phyloP scores from a whole-genome alignment of 2,888 invertebrate genomes.

The Melinaea menophilus region DNA sequence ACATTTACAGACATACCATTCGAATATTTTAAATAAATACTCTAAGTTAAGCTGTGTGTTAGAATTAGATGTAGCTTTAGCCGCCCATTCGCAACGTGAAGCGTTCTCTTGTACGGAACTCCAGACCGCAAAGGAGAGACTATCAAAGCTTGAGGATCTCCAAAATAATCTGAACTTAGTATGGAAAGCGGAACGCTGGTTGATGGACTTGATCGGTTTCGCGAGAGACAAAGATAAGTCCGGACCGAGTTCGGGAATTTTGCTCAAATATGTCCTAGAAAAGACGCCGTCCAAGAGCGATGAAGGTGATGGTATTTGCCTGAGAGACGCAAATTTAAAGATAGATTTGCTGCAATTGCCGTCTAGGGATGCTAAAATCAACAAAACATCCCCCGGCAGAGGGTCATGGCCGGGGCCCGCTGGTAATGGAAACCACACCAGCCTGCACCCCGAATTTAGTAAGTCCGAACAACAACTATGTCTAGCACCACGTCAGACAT shows the following conservation, averaged over 20 bases:
- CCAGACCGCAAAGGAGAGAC: conserved; percentile 89
- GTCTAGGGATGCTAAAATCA: conserved; percentile 84
- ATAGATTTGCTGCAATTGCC: conserved; percentile 81
- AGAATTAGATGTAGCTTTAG: conserved; percentile 93
- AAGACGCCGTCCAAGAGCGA: conserved; percentile 50
- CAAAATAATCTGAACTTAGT: conserved; percentile 91
- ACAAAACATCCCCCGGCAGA: conserved; percentile 86
- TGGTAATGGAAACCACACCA: conserved; percentile 72
- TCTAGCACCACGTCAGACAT: conserved; percentile 72
- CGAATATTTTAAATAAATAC: conserved; percentile 92
- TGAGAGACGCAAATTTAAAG: conserved; percentile 66
- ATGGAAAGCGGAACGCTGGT: conserved; percentile 97
- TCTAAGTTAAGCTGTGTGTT: conserved; percentile 94
- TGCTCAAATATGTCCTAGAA: conserved; percentile 65
- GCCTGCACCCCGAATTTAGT: conserved; percentile 84
- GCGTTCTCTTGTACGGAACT: conserved; percentile 95
- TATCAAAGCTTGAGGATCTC: conserved; percentile 88
- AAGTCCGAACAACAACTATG: conserved; percentile 89
- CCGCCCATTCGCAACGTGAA: conserved; percentile 95
- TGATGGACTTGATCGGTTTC: conserved; percentile 96
- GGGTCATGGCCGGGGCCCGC: conserved; percentile 93
- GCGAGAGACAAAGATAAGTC: conserved; percentile 86
- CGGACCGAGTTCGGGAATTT: conserved; percentile 66
- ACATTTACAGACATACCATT: conserved; percentile 95
- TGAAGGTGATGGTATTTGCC: conserved; percentile 64